Evolutionary conservation across 2,113 vertebrate species (phyloP), one percentile per base, ranked within the genome.

Genomic region (Paracanthobrama guichenoti): DNA sequence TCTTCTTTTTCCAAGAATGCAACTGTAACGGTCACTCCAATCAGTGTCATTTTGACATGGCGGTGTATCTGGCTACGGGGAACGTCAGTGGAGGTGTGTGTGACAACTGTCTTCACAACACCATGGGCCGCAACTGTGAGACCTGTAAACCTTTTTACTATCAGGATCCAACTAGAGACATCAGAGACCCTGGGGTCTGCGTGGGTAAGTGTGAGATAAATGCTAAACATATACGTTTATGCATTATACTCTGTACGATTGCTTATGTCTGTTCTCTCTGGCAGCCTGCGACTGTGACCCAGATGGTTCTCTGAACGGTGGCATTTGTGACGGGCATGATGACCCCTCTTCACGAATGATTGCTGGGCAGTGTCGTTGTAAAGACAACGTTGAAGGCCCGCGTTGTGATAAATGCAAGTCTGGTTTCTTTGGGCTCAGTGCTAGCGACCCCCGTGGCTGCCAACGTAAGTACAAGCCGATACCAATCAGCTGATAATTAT

Each of bases 261-360:
- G 9, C 20, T 39, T 20, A 26, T 64, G 2, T 73, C 28, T 74
- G 35, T 14, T 82, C 26, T 42, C 76, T 64, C 66, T 81, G 24
- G 11, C 84, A 98, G 97, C 96, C n/a, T 99, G 97, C 4, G 94
- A 98, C 89, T 99, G 97, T 2, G 96, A 98, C 89, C 96, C 96
- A 0, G 92, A 94, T 11, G 97, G 97, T 35, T 96, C 97, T 22
- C 90, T 94, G 90, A 95, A 98, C 0, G 95, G 96, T 0, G 97
- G 97, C 0, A 91, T 95, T 66, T 99, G 97, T 0, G 97, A 99
- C 31, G 75, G 94, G 1, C 94, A 95, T 9, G 96, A 96, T 0
- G 95, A 97, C 79, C 90, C 93, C 0, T 90, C 92, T 3, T 90
- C 96, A 28, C 93, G 95, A 53, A 91, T 95, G 90, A 90, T 96